A percentile compares a stretch with the other conserved stretches of the same genome.
These are phyloP conservation scores for Geophilus truncorum DNA, from an alignment of 2,888 invertebrate species.

Conservation along the genomic window DNA sequence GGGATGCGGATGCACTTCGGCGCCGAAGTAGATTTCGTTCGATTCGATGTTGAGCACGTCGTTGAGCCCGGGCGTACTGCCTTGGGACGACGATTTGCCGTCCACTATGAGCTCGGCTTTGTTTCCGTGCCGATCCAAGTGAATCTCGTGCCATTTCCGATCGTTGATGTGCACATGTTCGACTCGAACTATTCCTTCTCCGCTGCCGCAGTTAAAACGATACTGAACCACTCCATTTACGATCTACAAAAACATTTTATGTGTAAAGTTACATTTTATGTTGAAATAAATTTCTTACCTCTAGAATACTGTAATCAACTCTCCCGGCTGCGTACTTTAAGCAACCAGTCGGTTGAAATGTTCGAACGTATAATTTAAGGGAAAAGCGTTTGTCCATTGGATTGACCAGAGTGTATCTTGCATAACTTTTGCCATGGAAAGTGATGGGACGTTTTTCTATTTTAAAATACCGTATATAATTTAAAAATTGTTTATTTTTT, in stretches of 20 bases:
- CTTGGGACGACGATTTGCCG: constrained; percentile 63
- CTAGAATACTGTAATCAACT: constrained; percentile 82
- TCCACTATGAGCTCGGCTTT: constrained; percentile 73
- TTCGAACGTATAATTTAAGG: constrained; percentile 72
- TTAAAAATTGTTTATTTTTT: constrained; percentile 25
- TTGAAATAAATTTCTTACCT: constrained; percentile 53
- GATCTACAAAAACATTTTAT: constrained; percentile 52
- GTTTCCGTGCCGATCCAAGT: constrained; percentile 74
- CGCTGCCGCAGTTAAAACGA: constrained; percentile 87
- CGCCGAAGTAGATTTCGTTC: constrained; percentile 77
- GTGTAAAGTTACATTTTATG: not conserved
- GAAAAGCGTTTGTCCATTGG: constrained; percentile 70
- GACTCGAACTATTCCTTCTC: constrained; percentile 75
- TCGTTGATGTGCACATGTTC: constrained; percentile 72
- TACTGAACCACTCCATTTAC: constrained; percentile 81
- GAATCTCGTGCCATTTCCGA: constrained; percentile 72
- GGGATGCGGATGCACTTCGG: constrained; percentile 70
- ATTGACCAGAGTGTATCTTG: constrained; percentile 59
- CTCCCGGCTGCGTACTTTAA: constrained; percentile 79
- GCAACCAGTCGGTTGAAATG: constrained; percentile 75
- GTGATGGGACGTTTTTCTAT: constrained; percentile 63
- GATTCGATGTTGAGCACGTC: constrained; percentile 78
- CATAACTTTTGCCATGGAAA: constrained; percentile 75
- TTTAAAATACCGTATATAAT: not conserved
- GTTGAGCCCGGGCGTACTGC: constrained; percentile 68